These are phyloP conservation scores for Laterallus jamaicensis DNA, from an alignment of 2,113 vertebrate species.

Conservation along the genomic window DNA sequence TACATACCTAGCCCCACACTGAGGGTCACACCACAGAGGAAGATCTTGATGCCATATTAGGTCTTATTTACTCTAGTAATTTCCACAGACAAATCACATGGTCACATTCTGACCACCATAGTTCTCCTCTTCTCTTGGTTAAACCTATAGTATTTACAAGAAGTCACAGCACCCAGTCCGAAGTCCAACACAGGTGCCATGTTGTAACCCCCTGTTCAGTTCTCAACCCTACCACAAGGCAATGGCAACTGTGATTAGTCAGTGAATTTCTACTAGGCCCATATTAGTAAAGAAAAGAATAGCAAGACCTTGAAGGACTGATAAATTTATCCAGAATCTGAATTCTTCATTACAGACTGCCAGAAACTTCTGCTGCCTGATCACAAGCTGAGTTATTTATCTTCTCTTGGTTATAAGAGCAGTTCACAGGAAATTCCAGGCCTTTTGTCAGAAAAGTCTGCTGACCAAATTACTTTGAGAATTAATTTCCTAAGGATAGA, in stretches of 20 bases:
- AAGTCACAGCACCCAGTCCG: rapidly evolving
- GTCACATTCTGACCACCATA: background rate
- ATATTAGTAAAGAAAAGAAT: background rate
- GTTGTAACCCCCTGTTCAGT: background rate
- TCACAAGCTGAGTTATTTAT: background rate
- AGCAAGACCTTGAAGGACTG: background rate
- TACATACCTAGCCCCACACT: rapidly evolving
- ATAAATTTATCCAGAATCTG: background rate
- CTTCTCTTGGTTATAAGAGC: background rate
- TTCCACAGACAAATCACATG: rapidly evolving
- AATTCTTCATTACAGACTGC: background rate
- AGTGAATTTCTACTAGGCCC: background rate
- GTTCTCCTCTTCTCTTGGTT: background rate
- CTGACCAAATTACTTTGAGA: background rate
- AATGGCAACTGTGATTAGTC: background rate
- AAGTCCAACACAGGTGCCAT: background rate
- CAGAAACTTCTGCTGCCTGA: background rate
- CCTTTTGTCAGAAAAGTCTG: background rate
- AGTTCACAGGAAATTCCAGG: background rate
- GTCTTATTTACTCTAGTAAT: background rate
- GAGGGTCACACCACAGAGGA: background rate
- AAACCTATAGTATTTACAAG: background rate
- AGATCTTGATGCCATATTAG: background rate
- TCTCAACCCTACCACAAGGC: background rate
- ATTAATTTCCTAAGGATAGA: background rate